A percentile compares a stretch with the other conserved stretches of the same genome.
These are phyloP conservation scores for Nymphalis polychloros DNA, from an alignment of 2,888 invertebrate species.

Conservation along the genomic window DNA sequence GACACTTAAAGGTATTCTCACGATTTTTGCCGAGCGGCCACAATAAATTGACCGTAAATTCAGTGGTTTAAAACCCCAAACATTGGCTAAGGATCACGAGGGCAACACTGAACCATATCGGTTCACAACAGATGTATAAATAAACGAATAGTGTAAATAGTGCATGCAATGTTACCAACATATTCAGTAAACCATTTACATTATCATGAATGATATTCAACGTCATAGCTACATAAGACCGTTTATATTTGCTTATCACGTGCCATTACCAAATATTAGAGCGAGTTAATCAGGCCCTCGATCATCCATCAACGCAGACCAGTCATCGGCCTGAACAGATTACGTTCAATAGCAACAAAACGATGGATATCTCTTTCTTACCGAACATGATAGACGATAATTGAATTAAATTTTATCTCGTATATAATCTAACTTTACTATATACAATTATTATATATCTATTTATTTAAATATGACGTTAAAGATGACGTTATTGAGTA, in stretches of 20 bases:
- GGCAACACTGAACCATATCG: too few relatives aligned
- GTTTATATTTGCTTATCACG: slow-evolving; percentile 57
- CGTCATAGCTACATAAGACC: slow-evolving; percentile 18
- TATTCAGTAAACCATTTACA: too few relatives aligned
- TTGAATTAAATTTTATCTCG: slow-evolving; percentile 14
- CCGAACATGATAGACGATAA: slow-evolving; percentile 15
- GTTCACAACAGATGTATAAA: too few relatives aligned
- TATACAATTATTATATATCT: too few relatives aligned
- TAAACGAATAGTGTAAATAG: too few relatives aligned
- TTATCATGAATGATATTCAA: slow-evolving; percentile 12
- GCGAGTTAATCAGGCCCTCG: slow-evolving; percentile 50
- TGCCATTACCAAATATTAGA: slow-evolving; percentile 60
- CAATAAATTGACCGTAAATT: not conserved
- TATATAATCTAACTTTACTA: not conserved
- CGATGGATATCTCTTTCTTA: slow-evolving; percentile 29
- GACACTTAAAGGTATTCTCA: too few relatives aligned
- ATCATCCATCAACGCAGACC: slow-evolving; percentile 61
- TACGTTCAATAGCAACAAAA: slow-evolving; percentile 30
- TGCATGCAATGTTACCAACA: too few relatives aligned
- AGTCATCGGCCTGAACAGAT: slow-evolving; percentile 50
- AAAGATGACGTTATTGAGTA: too few relatives aligned
- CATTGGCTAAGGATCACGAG: too few relatives aligned
- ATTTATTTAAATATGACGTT: too few relatives aligned
- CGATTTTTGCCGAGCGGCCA: not conserved
- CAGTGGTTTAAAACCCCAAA: not conserved